Evolutionary conservation across 2,113 vertebrate species (phyloP), one percentile per base, ranked within the genome.

Genomic region (Sinocyclocheilus maitianheensis): DNA sequence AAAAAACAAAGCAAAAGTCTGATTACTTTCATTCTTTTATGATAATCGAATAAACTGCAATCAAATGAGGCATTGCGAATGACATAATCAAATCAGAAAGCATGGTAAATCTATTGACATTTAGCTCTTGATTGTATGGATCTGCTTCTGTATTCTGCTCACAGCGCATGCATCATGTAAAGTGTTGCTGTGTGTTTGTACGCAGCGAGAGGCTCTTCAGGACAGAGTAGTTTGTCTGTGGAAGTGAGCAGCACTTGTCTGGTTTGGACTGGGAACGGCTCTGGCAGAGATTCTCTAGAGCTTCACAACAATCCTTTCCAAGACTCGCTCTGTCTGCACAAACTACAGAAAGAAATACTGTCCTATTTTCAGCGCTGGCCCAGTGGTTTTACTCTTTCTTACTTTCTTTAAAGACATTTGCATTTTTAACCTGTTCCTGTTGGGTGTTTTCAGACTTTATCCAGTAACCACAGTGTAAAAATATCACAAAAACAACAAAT

Each of bases 181-280:
- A 37, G 30, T 3, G 10, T 10, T 10, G 16, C 34, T 0, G 7
- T 24, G 34, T 74, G 22, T 11, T 3, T 48, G 22, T n/a, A n/a
- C 0, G 22, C 22, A 43, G 69, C 9, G 13, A 81, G 51, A 62
- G 43, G 63, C 83, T 53, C 34, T 77, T 85, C n/a, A 83, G 82
- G 71, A 76, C 55, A 87, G 75, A 89, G 84, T 82, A 86, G 89
- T 90, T 69, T 90, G 90, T 90, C 88, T 89, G 81, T 83, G 74
- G 60, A 85, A 74, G 85, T 83, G 78, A 87, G 82, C 87, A 92
- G 92, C 92, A 93, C 92, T 88, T 77, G 91, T 91, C 91, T 92
- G 92, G 88, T 91, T 91, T 92, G 77, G 89, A 92, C 84, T 88
- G 67, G 93, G 92, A 94, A 92, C 82, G 89, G 85, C 89, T 13